phyloP scores from a whole-genome alignment of 1,140 invertebrate species.

The Brachionus rotundiformis region DNA sequence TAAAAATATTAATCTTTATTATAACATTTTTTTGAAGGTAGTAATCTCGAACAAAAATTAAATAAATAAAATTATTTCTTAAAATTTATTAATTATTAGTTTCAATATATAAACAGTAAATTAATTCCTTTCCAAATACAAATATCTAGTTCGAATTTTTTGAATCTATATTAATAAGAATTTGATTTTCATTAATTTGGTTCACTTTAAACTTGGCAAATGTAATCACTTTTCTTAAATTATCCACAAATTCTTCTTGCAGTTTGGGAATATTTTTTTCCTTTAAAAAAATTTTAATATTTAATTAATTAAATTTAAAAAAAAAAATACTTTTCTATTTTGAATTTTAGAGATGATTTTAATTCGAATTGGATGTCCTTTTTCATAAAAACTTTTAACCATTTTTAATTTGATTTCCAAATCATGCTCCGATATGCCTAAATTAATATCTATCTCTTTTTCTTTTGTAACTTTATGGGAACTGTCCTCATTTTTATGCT shows the following conservation, averaged over 20 bases:
- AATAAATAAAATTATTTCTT: no score
- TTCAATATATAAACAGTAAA: no score
- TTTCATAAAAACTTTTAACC: constrained; percentile 36
- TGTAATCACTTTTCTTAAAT: neutral
- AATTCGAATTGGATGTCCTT: constrained; percentile 42
- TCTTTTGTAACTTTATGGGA: constrained; percentile 4
- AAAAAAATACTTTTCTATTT: constrained; percentile 42
- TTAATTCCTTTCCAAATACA: no score
- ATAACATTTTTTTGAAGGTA: no score
- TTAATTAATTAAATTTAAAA: neutral
- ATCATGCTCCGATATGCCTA: constrained; percentile 47
- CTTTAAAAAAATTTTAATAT: neutral
- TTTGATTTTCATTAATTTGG: constrained; percentile 30
- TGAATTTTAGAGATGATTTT: constrained; percentile 47
- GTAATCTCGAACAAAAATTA: no score
- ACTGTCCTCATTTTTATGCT: neutral
- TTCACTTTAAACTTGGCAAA: constrained; percentile 36
- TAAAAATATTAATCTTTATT: no score
- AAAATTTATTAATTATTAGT: no score
- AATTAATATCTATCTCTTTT: constrained; percentile 43
- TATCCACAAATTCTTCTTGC: constrained; percentile 46
- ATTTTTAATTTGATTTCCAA: constrained; percentile 48
- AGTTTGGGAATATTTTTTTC: constrained; percentile 44
- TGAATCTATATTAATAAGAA: constrained; percentile 3
- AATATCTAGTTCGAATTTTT: constrained; percentile 43